A percentile compares a stretch with the other conserved stretches of the same genome.
Conservation (phyloP, 2,113 vertebrate genomes). For the Paracyprichromis sp. region DNA sequence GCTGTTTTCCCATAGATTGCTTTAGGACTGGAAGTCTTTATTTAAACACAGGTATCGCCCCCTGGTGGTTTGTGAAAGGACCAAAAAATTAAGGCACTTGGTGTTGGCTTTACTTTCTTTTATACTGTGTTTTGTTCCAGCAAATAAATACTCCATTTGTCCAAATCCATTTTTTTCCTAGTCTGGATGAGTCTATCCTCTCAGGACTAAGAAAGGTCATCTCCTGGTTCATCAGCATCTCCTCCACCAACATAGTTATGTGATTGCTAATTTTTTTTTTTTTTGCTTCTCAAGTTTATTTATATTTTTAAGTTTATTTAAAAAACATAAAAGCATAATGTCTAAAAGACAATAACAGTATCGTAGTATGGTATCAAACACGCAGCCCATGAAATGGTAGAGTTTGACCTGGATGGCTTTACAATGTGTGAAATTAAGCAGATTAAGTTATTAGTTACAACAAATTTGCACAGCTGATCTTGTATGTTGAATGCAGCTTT, state of each 20-base stretch:
- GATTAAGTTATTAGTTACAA: not conserved
- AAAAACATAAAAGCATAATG: not conserved
- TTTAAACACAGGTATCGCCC: not conserved
- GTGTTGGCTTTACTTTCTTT: not conserved
- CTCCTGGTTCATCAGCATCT: not conserved
- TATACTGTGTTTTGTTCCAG: not conserved
- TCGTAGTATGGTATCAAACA: not conserved
- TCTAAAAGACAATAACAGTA: not conserved
- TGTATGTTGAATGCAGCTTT: not conserved
- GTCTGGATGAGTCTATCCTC: not conserved
- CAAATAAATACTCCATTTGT: not conserved
- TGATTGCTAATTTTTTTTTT: not conserved
- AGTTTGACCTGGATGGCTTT: not conserved
- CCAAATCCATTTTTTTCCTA: not conserved
- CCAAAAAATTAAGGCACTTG: not conserved
- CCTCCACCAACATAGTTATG: not conserved
- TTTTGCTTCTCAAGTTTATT: not conserved
- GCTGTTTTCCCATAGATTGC: not conserved
- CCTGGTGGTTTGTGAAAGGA: not conserved
- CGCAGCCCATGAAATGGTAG: not conserved
- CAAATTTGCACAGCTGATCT: not conserved
- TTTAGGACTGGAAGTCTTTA: not conserved
- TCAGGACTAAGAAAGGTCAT: not conserved
- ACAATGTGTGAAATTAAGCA: not conserved
- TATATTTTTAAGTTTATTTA: not conserved